A percentile compares a stretch with the other conserved stretches of the same genome.
phyloP scores from a whole-genome alignment of 2,113 vertebrate species.

The Carassius carassius region DNA sequence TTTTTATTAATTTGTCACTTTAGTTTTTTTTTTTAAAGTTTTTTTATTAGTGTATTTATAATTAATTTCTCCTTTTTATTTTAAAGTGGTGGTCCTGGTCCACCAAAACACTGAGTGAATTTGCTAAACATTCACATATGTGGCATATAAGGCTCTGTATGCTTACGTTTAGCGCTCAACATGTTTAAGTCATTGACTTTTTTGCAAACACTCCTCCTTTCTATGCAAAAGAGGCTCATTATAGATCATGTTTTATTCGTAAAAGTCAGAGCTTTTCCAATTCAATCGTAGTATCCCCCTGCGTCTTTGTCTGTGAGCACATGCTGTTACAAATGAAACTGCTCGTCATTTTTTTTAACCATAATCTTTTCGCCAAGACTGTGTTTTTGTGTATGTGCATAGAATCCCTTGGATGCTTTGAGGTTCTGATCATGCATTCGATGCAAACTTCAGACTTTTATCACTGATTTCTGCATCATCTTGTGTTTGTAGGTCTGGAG shows the following conservation, averaged over 20 bases:
- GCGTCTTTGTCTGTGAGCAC: not conserved
- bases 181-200: not conserved
- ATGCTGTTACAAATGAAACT: not conserved
- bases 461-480: slow-evolving; percentile 26
- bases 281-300: not conserved
- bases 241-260: too few species aligned
- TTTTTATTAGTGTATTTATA: too few species aligned
- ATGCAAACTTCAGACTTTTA: not conserved
- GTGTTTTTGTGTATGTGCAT: not conserved
- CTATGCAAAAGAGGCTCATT: not conserved
- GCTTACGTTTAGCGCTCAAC: too few species aligned
- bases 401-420: not conserved
- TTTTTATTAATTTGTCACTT: too few species aligned
- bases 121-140: too few species aligned
- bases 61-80: too few species aligned
- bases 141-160: too few species aligned
- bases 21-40: too few species aligned
- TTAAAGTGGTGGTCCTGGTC: too few species aligned
- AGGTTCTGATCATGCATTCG: slow-evolving; percentile 4
- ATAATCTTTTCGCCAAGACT: not conserved
- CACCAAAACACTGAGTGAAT: too few species aligned
- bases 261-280: not conserved
- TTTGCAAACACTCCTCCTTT: not conserved
- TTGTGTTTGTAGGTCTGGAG: slow-evolving; percentile 83
- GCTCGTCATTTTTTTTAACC: not conserved